phyloP scores from a whole-genome alignment of 64 coral and sea anemone species.

The Pocillopora verrucosa region DNA sequence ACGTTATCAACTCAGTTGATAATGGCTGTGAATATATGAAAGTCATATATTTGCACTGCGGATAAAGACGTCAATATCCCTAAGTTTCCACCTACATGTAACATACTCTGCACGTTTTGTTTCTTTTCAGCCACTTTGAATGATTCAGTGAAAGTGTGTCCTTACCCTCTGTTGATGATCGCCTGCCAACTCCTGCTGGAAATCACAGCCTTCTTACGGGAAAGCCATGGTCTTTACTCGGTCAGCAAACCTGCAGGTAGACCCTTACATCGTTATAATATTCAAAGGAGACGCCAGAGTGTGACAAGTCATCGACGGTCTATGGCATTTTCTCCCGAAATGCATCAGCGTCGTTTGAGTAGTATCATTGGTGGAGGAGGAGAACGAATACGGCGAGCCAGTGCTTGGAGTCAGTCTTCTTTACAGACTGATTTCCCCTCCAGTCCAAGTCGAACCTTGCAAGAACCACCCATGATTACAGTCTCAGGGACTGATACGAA shows the following conservation, averaged over 20 bases:
- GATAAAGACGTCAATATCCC: too few relatives aligned
- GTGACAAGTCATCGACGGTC: not conserved
- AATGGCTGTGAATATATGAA: too few relatives aligned
- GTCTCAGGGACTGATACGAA: conserved; percentile 58
- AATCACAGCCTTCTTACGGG: conserved; percentile 90
- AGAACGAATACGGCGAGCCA: conserved; percentile 62
- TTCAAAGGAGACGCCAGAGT: conserved; percentile 31
- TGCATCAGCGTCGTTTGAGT: conserved; percentile 68
- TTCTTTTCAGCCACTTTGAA: conserved; percentile 65
- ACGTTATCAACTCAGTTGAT: too few relatives aligned
- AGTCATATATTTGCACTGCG: too few relatives aligned
- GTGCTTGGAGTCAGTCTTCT: conserved; percentile 79
- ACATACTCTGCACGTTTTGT: not conserved
- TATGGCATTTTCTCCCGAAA: not conserved
- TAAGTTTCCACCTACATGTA: not conserved
- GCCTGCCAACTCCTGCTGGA: conserved; percentile 91
- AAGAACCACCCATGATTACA: conserved; percentile 74
- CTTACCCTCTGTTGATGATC: conserved; percentile 86
- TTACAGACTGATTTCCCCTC: conserved; percentile 59
- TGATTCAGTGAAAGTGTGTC: conserved; percentile 78
- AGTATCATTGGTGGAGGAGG: conserved; percentile 65
- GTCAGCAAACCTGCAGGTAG: conserved; percentile 37
- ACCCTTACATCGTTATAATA: not conserved
- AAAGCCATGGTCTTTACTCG: conserved; percentile 88
- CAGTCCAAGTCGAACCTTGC: conserved; percentile 18